Evolutionary conservation across 2,888 invertebrate species (phyloP).

Genomic region (Dicyrtoma fusca): DNA sequence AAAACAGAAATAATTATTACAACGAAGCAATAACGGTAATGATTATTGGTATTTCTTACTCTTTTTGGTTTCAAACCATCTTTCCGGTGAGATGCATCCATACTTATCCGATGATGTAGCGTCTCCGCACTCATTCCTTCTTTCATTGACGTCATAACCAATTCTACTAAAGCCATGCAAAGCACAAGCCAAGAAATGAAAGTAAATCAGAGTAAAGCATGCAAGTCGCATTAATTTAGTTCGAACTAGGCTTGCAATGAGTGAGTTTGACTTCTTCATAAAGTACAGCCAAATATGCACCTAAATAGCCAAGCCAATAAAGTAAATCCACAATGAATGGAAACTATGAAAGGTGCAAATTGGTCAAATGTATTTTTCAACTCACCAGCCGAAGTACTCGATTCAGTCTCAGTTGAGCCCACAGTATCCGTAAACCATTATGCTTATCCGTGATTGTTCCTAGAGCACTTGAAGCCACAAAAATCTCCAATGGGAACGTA

Average conservation of each 20-base stretch:
- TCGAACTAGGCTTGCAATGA: conserved; percentile 52
- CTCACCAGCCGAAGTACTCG: conserved; percentile 39
- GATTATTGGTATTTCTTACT: not conserved
- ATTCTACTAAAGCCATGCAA: conserved; percentile 27
- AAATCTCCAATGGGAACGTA: conserved; percentile 41
- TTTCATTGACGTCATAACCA: not conserved
- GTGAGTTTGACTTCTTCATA: conserved; percentile 57
- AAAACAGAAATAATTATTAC: not conserved
- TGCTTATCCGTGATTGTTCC: no score
- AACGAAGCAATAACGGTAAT: no score
- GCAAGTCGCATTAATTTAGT: conserved; percentile 37
- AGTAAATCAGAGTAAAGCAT: conserved; percentile 37
- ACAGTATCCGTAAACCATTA: not conserved
- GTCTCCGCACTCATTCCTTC: not conserved
- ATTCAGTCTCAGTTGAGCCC: conserved; percentile 37
- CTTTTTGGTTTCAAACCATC: conserved; percentile 40
- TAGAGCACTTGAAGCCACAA: conserved; percentile 9
- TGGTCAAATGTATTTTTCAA: no score
- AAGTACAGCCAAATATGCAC: conserved; percentile 30
- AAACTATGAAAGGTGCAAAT: no score
- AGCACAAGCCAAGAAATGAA: conserved; percentile 38
- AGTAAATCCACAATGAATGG: not conserved
- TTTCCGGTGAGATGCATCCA: conserved; percentile 15
- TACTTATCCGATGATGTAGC: conserved; percentile 6
- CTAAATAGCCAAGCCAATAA: not conserved